Percentiles rank a stretch among this genome's conserved stretches.
Conservation (phyloP, 2,888 invertebrate species). For the Andrena minutula region DNA sequence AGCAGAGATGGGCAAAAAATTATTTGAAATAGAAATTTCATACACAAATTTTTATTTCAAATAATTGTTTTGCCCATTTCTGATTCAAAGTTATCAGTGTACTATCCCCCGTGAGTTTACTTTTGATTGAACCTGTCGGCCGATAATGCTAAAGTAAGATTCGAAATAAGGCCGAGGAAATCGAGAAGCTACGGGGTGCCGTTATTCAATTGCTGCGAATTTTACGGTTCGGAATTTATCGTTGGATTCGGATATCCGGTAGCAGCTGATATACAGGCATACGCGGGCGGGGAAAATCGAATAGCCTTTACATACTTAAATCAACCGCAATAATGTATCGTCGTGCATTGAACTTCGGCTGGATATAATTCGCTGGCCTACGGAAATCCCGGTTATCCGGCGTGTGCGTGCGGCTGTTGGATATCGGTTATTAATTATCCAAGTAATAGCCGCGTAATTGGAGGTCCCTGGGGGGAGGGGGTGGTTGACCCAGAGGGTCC, state of each 20-base stretch:
- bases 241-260: not conserved
- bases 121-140: no score
- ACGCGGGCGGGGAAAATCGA: not conserved
- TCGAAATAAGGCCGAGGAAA: no score
- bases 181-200: not conserved
- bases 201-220: not conserved
- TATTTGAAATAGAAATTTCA: no score
- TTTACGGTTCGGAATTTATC: constrained; percentile 7
- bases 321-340: constrained; percentile 47
- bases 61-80: no score
- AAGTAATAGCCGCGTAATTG: constrained; percentile 79
- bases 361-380: constrained; percentile 63
- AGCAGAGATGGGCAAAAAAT: no score
- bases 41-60: no score
- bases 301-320: constrained; percentile 46
- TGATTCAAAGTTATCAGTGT: no score
- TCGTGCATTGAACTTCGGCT: constrained; percentile 36
- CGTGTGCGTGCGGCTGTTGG: constrained; percentile 59
- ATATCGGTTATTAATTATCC: constrained; percentile 79
- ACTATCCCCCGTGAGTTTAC: no score
- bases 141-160: no score
- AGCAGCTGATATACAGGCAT: constrained; percentile 26
- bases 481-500: constrained; percentile 22
- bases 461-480: constrained; percentile 60
- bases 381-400: constrained; percentile 70